Percentiles rank a stretch among this genome's conserved stretches.
Evolutionary conservation across 2,888 invertebrate species (phyloP).

Genomic region (Rhagium mordax): DNA sequence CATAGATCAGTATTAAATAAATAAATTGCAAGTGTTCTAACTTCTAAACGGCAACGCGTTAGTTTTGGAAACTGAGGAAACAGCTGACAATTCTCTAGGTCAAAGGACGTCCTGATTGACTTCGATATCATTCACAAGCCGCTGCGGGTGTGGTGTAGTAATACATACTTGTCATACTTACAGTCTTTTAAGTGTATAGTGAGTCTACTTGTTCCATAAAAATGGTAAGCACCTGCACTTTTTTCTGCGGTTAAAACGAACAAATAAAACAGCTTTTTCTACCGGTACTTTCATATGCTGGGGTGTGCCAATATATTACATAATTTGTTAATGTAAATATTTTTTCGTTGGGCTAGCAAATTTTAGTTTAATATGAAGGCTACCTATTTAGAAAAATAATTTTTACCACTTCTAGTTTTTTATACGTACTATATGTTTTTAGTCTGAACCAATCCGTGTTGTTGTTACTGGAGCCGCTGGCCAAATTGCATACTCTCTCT

Average conservation of each 20-base stretch:
- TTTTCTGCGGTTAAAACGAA: not conserved
- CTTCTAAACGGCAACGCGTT: not conserved
- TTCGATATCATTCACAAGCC: slow-evolving; percentile 42
- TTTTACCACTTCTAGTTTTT: not conserved
- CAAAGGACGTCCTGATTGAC: slow-evolving; percentile 51
- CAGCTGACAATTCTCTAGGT: slow-evolving; percentile 37
- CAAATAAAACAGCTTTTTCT: not conserved
- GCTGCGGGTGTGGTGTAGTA: slow-evolving; percentile 5
- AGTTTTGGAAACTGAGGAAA: not conserved
- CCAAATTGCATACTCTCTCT: slow-evolving; percentile 97
- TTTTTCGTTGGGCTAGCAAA: not conserved
- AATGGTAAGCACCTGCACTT: slow-evolving; percentile 22
- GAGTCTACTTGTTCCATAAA: not conserved
- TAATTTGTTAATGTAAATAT: not conserved
- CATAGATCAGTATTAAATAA: not conserved
- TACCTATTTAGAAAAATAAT: not conserved
- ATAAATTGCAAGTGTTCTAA: not conserved
- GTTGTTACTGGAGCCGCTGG: slow-evolving; percentile 99
- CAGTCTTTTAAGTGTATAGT: slow-evolving; percentile 22
- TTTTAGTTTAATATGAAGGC: no score
- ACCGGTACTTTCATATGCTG: not conserved
- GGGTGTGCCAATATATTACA: slow-evolving; percentile 1
- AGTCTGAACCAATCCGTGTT: slow-evolving; percentile 91
- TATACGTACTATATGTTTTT: slow-evolving; percentile 60
- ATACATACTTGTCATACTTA: no score